These are phyloP conservation scores for Trichoplax adhaerens DNA, from an alignment of 37 sponge, comb jelly and placozoan genomes.

Conservation along the genomic window DNA sequence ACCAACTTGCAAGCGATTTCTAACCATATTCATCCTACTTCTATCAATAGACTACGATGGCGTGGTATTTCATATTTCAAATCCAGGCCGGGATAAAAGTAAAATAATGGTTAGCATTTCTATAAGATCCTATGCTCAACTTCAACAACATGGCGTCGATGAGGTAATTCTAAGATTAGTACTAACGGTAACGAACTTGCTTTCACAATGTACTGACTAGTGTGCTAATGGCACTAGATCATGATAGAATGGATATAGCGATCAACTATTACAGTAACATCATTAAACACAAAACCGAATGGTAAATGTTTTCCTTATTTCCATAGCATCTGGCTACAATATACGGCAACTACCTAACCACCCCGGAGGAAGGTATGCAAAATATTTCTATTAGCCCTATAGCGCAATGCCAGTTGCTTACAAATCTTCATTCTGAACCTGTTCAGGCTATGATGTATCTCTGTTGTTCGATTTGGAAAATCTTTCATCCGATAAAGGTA, in stretches of 20 bases:
- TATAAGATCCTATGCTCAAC: conserved; percentile 74
- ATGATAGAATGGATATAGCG: conserved; percentile 6
- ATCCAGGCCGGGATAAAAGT: conserved; percentile 75
- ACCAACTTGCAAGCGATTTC: too few relatives aligned
- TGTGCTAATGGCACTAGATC: too few relatives aligned
- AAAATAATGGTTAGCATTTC: conserved; percentile 77
- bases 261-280: too few relatives aligned
- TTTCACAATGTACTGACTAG: too few relatives aligned
- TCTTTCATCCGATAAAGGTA: conserved; percentile 71
- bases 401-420: too few relatives aligned
- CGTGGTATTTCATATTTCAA: conserved; percentile 75
- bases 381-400: too few relatives aligned
- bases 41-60: conserved; percentile 76
- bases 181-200: too few relatives aligned
- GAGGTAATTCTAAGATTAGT: conserved; percentile 24
- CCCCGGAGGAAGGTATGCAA: too few relatives aligned
- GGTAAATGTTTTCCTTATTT: neutral
- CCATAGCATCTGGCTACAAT: conserved; percentile 39
- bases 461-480: conserved; percentile 63
- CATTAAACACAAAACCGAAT: too few relatives aligned
- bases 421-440: too few relatives aligned
- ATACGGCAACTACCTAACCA: conserved; percentile 53
- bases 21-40: neutral
- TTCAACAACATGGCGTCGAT: conserved; percentile 64
- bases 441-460: conserved; percentile 52